Base-by-base conservation (phyloP, 2,888 invertebrate species). In the Agelastica alni region DNA sequence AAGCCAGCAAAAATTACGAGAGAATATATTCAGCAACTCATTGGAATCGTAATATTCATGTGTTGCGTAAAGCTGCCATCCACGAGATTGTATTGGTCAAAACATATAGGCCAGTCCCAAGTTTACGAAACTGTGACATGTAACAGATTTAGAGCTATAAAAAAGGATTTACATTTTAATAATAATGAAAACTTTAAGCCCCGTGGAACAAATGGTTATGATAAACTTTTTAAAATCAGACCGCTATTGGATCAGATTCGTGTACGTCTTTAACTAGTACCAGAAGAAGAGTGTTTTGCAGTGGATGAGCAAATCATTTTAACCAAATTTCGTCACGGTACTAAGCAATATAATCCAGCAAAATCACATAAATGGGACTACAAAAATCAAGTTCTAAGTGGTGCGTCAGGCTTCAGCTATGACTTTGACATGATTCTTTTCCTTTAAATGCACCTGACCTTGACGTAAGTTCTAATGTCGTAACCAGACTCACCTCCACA, bases 231-330 rank as follows among this genome's bases (percentile, higher is more conserved):
- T 17, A 53, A 53, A 34, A 41, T 53, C 3, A 41, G 46, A 39
- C 46, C 46, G 16, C 26, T 39, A 18, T 16, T 49, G 14, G 37
- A 48, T 17, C 13, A 14, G 36, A 43, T 54, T 34, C 30, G 42
- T 28, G 28, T 18, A 26, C 41, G 34, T 28, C 20, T 55, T 32
- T 14, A 34, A 30, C 26, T 45, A 16, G 41, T 55, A 26, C 51
- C 55, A 39, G 46, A 47, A 9, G 53, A 48, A 53, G 47, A 48
- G 31, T 47, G 28, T 48, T 18, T 48, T n/a, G 43, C 53, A 14
- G 44, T 48, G 9, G 54, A 54, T 30, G 49, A 49, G 17, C 48
- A 54, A 41, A 49, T 53, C n/a, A 48, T 53, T 14, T 34, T 39
- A 10, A 52, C 52, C 18, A 47, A 34, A 36, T 28, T 37, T 9